These are phyloP conservation scores for Theretra japonica DNA, from an alignment of 2,888 invertebrate species.

Conservation along the genomic window DNA sequence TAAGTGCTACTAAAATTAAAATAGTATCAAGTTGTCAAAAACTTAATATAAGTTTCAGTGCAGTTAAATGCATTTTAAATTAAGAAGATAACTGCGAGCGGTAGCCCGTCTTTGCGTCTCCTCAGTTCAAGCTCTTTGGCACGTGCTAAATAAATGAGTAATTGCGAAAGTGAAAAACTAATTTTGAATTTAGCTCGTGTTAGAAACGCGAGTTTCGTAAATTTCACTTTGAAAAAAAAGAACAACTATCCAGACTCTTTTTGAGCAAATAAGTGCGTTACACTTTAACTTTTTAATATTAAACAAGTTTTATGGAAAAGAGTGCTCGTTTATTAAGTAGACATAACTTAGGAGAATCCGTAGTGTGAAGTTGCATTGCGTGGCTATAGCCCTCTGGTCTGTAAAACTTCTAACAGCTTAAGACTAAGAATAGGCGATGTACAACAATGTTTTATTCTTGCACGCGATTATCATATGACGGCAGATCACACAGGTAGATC, in stretches of 20 bases:
- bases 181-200: not conserved
- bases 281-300: not conserved
- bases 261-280: not conserved
- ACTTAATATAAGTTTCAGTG: too few relatives aligned
- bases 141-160: too few relatives aligned
- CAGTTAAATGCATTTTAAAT: too few relatives aligned
- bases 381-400: not conserved
- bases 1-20: too few relatives aligned
- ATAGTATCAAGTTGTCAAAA: too few relatives aligned
- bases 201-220: not conserved
- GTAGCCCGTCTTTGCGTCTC: too few relatives aligned
- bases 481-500: too few relatives aligned
- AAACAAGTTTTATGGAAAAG: not conserved
- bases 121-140: too few relatives aligned
- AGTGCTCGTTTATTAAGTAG: not conserved
- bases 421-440: not conserved
- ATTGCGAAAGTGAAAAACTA: too few relatives aligned
- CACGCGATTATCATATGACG: not conserved
- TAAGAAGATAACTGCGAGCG: too few relatives aligned
- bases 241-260: not conserved
- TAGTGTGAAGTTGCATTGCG: not conserved
- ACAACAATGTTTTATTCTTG: not conserved
- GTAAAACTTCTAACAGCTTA: not conserved
- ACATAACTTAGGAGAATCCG: not conserved
- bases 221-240: not conserved